Evolutionary conservation across 2,888 invertebrate genomes (phyloP).

Genomic region (Drosophila glabriapex): DNA sequence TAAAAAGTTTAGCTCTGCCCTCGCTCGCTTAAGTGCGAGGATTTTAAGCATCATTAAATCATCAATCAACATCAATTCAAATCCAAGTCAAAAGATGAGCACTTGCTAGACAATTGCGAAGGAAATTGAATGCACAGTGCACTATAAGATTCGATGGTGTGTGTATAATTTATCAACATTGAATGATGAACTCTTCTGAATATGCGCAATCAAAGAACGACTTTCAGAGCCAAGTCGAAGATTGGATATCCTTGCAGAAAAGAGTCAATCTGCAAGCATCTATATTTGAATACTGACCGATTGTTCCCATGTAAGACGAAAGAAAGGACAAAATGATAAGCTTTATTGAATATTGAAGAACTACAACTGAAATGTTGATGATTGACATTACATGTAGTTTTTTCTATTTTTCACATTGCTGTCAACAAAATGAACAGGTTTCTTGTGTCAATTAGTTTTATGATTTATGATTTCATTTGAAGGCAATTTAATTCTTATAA

Average conservation of each 20-base stretch:
- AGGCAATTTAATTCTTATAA: background rate
- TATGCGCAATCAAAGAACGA: background rate
- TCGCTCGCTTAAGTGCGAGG: slow-evolving; percentile 13
- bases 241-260: background rate
- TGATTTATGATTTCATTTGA: too few relatives aligned
- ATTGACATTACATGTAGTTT: background rate
- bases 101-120: slow-evolving; percentile 51
- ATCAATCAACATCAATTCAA: slow-evolving; percentile 76
- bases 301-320: too few relatives aligned
- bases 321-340: background rate
- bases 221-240: background rate
- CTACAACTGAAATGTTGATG: background rate
- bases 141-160: background rate
- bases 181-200: slow-evolving; percentile 31
- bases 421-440: background rate
- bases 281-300: background rate
- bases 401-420: background rate
- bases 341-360: background rate
- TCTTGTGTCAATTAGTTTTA: background rate
- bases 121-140: slow-evolving; percentile 49
- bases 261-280: background rate
- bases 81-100: slow-evolving; percentile 64
- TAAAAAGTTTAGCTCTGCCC: background rate
- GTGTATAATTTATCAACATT: slow-evolving; percentile 56
- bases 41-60: slow-evolving; percentile 49